Base-by-base conservation (phyloP, 1,140 invertebrate species). In the Homarus americanus region DNA sequence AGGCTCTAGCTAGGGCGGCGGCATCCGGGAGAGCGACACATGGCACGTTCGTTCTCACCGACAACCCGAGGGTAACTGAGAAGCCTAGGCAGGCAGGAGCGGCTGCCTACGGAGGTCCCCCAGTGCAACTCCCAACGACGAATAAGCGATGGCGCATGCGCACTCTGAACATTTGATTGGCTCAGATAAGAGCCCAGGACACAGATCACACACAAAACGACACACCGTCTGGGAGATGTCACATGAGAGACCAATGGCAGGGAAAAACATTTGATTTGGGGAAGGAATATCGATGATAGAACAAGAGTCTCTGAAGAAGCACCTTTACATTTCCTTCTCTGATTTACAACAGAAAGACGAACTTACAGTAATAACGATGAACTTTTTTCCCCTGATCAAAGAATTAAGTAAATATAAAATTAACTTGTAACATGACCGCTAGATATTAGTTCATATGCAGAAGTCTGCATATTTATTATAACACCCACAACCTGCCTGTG, bases 1-100 rank as follows among this genome's bases (percentile, higher is more conserved):
- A 69, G 63, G 24, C 24, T 15, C 63, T 28, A 69, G 2, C n/a
- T n/a, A n/a, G n/a, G n/a, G n/a, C n/a, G 2, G 24, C n/a, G 12
- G 63, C n/a, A 28, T 12, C 63, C 63, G 63, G 4, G 63, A 69
- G n/a, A 15, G 63, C 4, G 24, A 28, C 63, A 69, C 63, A 66
- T 28, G n/a, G 32, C 63, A 69, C 63, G 63, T 7, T n/a, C 63
- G 2, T 5, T 9, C 63, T 69, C 63, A 69, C 63, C 63, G 63
- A 69, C 63, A 69, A 69, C 63, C 63, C 63, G n/a, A 9, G 63
- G 63, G 63, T 69, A 69, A 69, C 63, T 69, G 63, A 69, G n/a
- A n/a, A 28, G 63, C 4, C 17, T 49, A 20, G 24, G 20, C 58
- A 24, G 24, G 63, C n/a, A 2, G n/a, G 63, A 69, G 24, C 24